phyloP scores from a whole-genome alignment of 2,797 vertebrate species.

The Chelmon rostratus region DNA sequence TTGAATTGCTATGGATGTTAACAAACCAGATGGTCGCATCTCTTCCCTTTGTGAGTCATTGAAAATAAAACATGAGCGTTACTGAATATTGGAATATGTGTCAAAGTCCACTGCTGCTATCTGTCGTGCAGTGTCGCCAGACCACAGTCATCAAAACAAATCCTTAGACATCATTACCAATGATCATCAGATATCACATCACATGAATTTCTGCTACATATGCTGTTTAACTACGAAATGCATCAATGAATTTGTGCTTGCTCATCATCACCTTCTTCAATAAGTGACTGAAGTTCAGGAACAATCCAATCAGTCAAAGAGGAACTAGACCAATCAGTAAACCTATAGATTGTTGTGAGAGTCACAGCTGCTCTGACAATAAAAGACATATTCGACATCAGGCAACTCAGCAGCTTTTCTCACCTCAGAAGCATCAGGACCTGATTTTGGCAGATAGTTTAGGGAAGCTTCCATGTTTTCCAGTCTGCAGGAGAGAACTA shows the following conservation, averaged over 20 bases:
- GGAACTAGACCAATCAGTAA: not conserved
- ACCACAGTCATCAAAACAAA: not conserved
- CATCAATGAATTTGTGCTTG: not conserved
- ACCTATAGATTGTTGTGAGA: not conserved
- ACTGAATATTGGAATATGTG: not conserved
- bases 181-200: no score
- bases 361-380: not conserved
- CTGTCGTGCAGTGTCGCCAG: no score
- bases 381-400: not conserved
- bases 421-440: not conserved
- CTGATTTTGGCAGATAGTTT: constrained; percentile 19
- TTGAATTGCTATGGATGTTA: not conserved
- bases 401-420: not conserved
- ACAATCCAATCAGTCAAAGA: not conserved
- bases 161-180: not conserved
- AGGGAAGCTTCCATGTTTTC: constrained; percentile 27
- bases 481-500: constrained; percentile 28
- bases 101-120: not conserved
- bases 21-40: not conserved
- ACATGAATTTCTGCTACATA: no score
- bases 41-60: not conserved
- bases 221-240: no score
- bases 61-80: not conserved
- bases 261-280: no score
- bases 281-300: no score